Conservation (phyloP, 2,113 vertebrate genomes). For the Apteryx owenii region DNA sequence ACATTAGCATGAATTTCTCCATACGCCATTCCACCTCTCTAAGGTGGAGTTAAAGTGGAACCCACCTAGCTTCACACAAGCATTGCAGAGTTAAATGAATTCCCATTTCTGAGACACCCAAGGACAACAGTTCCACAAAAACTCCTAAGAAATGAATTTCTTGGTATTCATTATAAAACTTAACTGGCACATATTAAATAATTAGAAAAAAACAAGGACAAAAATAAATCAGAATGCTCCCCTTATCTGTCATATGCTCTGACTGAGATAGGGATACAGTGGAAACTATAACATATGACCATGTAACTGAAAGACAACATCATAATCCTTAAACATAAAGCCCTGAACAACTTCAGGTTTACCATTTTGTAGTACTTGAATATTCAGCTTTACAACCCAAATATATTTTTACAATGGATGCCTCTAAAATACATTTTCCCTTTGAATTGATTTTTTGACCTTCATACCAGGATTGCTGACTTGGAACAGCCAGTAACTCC, state of each 20-base stretch:
- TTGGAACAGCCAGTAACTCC: neutral
- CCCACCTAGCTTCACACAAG: neutral
- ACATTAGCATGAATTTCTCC: neutral
- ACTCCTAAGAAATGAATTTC: neutral
- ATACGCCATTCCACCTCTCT: neutral
- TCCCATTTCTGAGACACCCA: neutral
- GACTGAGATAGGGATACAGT: neutral
- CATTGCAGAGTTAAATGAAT: neutral
- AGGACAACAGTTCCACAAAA: neutral
- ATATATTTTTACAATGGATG: neutral
- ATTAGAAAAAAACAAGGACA: neutral
- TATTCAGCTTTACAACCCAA: neutral
- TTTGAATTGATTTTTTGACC: neutral
- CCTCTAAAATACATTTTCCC: neutral
- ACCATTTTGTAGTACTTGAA: neutral
- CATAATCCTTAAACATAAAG: neutral
- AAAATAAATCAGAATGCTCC: neutral
- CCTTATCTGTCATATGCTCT: neutral
- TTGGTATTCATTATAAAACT: neutral
- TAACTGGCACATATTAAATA: neutral
- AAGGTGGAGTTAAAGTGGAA: neutral
- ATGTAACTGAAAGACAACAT: neutral
- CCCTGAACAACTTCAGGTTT: neutral
- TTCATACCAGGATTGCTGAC: neutral
- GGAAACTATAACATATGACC: neutral